Evolutionary conservation across 2,113 vertebrate genomes (phyloP), one percentile per base, ranked within the genome.

Genomic region (Cisticola juncidis): DNA sequence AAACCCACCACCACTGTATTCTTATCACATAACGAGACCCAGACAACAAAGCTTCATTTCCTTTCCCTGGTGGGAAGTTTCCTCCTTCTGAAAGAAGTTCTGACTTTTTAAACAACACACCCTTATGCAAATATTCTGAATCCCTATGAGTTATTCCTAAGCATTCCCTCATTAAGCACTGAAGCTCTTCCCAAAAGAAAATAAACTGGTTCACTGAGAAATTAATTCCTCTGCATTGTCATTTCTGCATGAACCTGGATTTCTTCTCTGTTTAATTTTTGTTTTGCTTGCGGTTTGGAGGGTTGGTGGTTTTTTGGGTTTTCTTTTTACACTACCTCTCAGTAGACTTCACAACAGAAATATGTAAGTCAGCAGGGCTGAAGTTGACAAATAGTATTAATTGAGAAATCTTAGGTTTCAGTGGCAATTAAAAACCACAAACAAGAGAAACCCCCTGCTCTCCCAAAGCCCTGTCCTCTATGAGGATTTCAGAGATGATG

Each of bases 61-160:
- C 94, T 45, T 40, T 56, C 54, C 36, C 35, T 4, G 4, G 36
- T 16, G 13, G 82, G 64, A 93, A 93, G 64, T 70, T 93, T 92
- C 86, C 82, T 70, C 50, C 74, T 87, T 9, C 78, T 71, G 14
- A 71, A 90, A 17, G 44, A 65, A 85, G 57, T 44, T 94, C 73
- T 82, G 65, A 24, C 57, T 87, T 87, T 74, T 71, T 40, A 65
- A 61, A 80, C 18, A 86, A 80, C 77, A 57, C 70, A 50, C 62
- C 70, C 70, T 76, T 38, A 93, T 42, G 62, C 92, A 95, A 96
- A 95, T 58, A 50, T 18, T 44, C 53, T 35, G 81, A 84, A 92
- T 24, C 44, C 38, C 36, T 38, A 8, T 0, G 1, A 72, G 80
- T 31, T 74, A 66, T 42, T 66, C 60, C 50, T 33, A 62, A 86